phyloP scores from a whole-genome alignment of 2,888 invertebrate species.

The Drosophila nr. medialis region DNA sequence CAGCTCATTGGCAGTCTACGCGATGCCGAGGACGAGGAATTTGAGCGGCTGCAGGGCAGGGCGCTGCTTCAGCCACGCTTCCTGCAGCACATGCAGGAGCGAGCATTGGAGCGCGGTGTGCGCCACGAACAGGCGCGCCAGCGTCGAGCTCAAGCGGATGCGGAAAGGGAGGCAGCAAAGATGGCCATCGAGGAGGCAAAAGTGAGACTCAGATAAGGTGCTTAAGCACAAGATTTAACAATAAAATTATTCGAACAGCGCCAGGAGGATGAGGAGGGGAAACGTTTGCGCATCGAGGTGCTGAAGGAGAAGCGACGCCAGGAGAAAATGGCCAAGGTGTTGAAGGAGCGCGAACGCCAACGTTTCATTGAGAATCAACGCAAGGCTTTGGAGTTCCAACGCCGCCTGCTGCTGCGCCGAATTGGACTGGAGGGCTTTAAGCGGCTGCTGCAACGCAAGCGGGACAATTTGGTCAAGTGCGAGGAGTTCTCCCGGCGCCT shows the following conservation, averaged over 20 bases:
- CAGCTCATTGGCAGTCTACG: constrained; percentile 83
- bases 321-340: constrained; percentile 87
- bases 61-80: constrained; percentile 87
- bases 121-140: constrained; percentile 84
- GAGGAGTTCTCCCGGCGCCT: constrained; percentile 85
- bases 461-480: constrained; percentile 84
- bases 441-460: constrained; percentile 80
- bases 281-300: constrained; percentile 87
- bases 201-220: constrained; percentile 55
- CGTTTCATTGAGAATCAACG: constrained; percentile 84
- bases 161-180: constrained; percentile 84
- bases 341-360: constrained; percentile 86
- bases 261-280: constrained; percentile 87
- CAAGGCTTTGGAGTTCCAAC: constrained; percentile 85
- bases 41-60: constrained; percentile 80
- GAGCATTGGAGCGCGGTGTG: constrained; percentile 88
- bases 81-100: constrained; percentile 89
- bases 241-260: constrained; percentile 62
- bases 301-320: constrained; percentile 87
- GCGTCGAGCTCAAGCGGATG: constrained; percentile 82
- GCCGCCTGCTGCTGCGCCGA: constrained; percentile 80
- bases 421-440: constrained; percentile 83
- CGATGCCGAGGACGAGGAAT: constrained; percentile 81
- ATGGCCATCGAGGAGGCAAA: constrained; percentile 84
- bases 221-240: background rate